Base-by-base conservation (phyloP, 2,797 vertebrate species). In the Clarias fuscus region DNA sequence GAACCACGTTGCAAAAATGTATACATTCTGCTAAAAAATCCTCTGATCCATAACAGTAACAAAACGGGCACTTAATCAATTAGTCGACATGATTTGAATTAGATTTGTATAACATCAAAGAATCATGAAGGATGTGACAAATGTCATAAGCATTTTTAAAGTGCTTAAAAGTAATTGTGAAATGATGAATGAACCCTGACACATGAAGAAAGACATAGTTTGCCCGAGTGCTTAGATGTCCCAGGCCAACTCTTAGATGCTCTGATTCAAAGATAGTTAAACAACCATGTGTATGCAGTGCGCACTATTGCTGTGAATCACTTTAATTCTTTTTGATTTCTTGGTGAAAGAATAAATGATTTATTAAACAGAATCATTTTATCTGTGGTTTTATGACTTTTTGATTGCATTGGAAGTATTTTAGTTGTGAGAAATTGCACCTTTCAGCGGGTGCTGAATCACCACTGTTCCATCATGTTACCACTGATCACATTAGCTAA, bases 141-240 rank as follows among this genome's bases (percentile, higher is more conserved):
- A 40, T 81, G 24, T 61, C 61, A 67, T 76, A 75, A 76, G 77
- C 80, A 82, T 81, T 76, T 80, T 68, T 73, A 30, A 18, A 43
- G n/a, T 67, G 78, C 59, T 48, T 20, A 58, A 67, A 78, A 78
- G 27, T 40, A 24, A 40, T 61, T 30, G 20, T 62, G 14, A 59
- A 24, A 76, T 70, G 82, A 43, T 87, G 10, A 48, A 72, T 64
- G 64, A 30, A 70, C 48, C 72, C 1, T 40, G 67, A 40, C 72
- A 70, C 33, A 59, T 68, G 62, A 48, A 30, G 40, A 81, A 84
- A 84, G 61, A 65, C 43, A 76, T 0, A 15, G 62, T 68, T 87
- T 43, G n/a, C 22, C 48, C 65, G 17, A 75, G 65, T 73, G 30
- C 68, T 82, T 70, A 78, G 33, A 75, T 76, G 27, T 67, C 20